Evolutionary conservation across 1,140 invertebrate genomes (phyloP).

Genomic region (Archivesica marissinica): DNA sequence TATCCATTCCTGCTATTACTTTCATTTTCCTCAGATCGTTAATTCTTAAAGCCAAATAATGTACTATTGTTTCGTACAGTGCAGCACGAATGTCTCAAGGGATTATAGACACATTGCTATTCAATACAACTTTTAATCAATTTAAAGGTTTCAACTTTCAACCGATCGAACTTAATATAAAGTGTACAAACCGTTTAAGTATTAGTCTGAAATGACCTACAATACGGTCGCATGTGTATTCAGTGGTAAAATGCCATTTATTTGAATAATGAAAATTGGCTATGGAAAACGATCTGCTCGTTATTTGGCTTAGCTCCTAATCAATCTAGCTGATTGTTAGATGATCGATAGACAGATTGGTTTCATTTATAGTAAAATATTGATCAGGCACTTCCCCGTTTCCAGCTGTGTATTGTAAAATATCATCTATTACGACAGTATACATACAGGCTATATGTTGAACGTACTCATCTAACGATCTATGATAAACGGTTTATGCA

Average conservation of each 20-base stretch:
- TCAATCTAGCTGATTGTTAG: neutral
- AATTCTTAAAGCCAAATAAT: neutral
- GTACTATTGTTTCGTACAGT: neutral
- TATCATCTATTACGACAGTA: too few relatives aligned
- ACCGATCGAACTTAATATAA: neutral
- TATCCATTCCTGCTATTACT: too few relatives aligned
- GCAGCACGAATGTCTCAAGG: neutral
- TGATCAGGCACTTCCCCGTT: too few relatives aligned
- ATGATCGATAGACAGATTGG: neutral
- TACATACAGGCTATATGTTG: too few relatives aligned
- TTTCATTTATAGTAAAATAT: conserved; percentile 22
- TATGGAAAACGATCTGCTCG: conserved; percentile 5
- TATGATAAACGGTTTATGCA: too few relatives aligned
- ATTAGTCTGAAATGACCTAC: neutral
- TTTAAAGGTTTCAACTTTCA: conserved; percentile 27
- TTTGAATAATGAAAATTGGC: conserved; percentile 26
- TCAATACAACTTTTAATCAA: neutral
- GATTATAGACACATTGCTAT: neutral
- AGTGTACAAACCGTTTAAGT: neutral
- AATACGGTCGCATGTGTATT: conserved; percentile 6
- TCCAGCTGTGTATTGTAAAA: too few relatives aligned
- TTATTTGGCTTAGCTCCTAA: neutral
- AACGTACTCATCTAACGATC: too few relatives aligned
- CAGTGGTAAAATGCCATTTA: conserved; percentile 9
- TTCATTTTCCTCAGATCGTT: too few relatives aligned